These are phyloP conservation scores for Hemitrygon akajei DNA, from an alignment of 2,797 vertebrate genomes.

Conservation along the genomic window DNA sequence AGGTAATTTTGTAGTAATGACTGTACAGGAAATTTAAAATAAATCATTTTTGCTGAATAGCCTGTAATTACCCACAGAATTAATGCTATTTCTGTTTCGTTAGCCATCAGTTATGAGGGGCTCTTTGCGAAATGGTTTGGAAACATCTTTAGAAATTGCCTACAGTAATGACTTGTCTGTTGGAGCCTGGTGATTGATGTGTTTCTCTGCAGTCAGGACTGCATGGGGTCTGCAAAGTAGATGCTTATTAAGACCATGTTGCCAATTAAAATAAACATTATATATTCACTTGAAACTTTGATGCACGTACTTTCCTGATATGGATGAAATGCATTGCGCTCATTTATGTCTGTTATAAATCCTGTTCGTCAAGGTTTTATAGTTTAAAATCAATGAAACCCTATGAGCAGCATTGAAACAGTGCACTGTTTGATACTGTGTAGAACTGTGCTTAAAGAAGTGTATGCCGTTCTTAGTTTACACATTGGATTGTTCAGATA, in stretches of 20 bases:
- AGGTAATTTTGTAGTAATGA: constrained; percentile 13
- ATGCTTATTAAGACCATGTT: constrained; percentile 6
- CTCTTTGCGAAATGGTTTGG: constrained; percentile 14
- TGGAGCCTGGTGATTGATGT: constrained; percentile 19
- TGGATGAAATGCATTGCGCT: constrained; percentile 20
- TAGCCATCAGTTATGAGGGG: neutral
- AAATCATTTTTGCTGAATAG: constrained; percentile 11
- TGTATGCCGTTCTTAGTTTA: neutral
- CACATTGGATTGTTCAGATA: neutral
- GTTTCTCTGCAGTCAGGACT: neutral
- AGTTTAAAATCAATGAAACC: neutral
- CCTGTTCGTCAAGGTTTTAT: neutral
- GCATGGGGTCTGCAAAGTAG: neutral
- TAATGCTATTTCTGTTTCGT: neutral
- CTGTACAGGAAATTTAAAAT: neutral
- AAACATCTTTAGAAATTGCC: constrained; percentile 1
- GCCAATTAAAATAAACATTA: constrained; percentile 18
- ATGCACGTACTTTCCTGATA: neutral
- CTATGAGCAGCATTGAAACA: neutral
- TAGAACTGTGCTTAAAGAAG: neutral
- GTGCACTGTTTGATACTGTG: neutral
- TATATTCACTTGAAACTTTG: constrained; percentile 16
- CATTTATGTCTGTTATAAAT: neutral
- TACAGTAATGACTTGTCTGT: constrained; percentile 6
- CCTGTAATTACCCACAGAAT: constrained; percentile 10